Evolutionary conservation across 2,113 vertebrate species (phyloP).

Genomic region (Calidris pygmaea): DNA sequence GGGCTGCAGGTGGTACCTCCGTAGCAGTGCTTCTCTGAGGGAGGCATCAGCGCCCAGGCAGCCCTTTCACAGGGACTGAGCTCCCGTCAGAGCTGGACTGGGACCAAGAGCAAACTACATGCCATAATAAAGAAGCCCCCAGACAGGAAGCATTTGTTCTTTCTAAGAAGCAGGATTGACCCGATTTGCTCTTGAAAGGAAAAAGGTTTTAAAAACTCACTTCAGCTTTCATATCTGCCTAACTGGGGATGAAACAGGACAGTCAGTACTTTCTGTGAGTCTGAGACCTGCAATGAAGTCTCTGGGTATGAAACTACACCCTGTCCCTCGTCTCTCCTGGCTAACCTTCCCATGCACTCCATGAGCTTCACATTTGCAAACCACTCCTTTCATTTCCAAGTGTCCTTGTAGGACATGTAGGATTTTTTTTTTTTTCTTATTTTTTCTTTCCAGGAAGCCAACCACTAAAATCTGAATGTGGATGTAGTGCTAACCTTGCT

Average conservation of each 20-base stretch:
- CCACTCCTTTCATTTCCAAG: not conserved
- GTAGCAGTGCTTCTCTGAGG: not conserved
- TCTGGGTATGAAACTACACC: not conserved
- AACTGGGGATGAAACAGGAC: not conserved
- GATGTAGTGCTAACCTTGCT: not conserved
- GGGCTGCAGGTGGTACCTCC: not conserved
- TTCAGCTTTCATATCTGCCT: not conserved
- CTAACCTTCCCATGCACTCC: not conserved
- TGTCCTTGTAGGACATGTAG: not conserved
- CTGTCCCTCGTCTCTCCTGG: not conserved
- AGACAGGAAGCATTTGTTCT: not conserved
- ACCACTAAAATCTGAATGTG: not conserved
- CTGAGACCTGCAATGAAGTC: not conserved
- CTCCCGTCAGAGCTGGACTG: not conserved
- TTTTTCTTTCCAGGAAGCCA: not conserved
- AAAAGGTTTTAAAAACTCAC: not conserved
- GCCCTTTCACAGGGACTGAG: not conserved
- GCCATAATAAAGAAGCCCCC: not conserved
- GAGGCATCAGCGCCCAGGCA: not conserved
- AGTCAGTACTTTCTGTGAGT: not conserved
- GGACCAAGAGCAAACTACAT: not conserved
- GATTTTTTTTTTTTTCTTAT: not conserved
- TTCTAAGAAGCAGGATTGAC: not conserved
- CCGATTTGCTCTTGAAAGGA: not conserved
- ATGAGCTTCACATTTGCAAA: not conserved